Evolutionary conservation across 2,888 invertebrate species (phyloP).

Genomic region (Endotricha flammealis): DNA sequence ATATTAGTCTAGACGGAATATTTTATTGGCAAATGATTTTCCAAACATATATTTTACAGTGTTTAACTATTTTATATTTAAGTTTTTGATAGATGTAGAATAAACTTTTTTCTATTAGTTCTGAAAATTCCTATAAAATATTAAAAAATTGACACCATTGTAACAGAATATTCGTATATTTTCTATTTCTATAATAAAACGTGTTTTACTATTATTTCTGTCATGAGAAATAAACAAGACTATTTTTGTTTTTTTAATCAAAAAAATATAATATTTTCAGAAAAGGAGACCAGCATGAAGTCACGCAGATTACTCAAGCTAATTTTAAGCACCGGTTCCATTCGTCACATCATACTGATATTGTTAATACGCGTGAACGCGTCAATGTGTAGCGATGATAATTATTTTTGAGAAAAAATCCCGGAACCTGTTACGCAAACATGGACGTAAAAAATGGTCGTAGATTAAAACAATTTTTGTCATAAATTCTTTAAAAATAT

Average conservation of each 20-base stretch:
- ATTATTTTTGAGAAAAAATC: conserved; percentile 10
- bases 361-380: conserved; percentile 48
- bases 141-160: too few species aligned
- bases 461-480: too few species aligned
- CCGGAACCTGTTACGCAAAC: conserved; percentile 7
- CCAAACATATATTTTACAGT: neutral
- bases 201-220: too few species aligned
- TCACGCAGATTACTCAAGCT: conserved; percentile 39
- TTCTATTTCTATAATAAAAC: too few species aligned
- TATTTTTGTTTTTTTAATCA: neutral
- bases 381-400: conserved; percentile 16
- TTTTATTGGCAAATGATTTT: conserved; percentile 26
- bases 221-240: too few species aligned
- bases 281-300: neutral
- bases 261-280: neutral
- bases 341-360: conserved; percentile 39
- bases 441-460: too few species aligned
- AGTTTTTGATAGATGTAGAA: too few species aligned
- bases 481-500: too few species aligned
- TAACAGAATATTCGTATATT: too few species aligned
- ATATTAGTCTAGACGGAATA: conserved; percentile 55
- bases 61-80: too few species aligned
- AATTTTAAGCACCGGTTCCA: conserved; percentile 44
- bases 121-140: too few species aligned
- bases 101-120: too few species aligned